Evolutionary conservation across 2,888 invertebrate species (phyloP).

Genomic region (Dicranocentrus wangi): DNA sequence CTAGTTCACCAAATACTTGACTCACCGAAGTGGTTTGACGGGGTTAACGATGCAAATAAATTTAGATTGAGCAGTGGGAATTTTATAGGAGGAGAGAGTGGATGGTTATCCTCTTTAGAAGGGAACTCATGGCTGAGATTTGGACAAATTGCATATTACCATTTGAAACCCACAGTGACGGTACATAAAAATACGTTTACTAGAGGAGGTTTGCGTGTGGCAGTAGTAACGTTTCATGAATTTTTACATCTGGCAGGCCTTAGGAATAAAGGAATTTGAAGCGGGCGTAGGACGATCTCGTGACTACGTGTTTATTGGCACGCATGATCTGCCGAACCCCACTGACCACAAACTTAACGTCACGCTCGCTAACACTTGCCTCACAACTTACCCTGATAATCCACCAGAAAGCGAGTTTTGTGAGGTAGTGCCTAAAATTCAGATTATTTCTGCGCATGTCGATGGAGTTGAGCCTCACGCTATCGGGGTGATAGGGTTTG

Average conservation of each 20-base stretch:
- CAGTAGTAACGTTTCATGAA: no score
- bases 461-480: no score
- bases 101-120: conserved; percentile 62
- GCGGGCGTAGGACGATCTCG: conserved; percentile 57
- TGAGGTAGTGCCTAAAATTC: not conserved
- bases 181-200: conserved; percentile 40
- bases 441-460: no score
- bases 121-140: conserved; percentile 26
- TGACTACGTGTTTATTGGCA: no score
- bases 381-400: no score
- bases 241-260: conserved; percentile 47
- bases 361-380: conserved; percentile 24
- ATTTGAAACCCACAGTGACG: conserved; percentile 54
- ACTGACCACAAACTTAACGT: no score
- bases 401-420: conserved; percentile 4
- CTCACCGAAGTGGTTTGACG: no score
- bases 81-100: conserved; percentile 70
- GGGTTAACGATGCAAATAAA: no score
- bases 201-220: no score
- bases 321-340: no score
- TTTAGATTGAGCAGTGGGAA: conserved; percentile 65
- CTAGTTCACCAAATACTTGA: no score
- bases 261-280: conserved; percentile 70
- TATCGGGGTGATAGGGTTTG: conserved; percentile 68
- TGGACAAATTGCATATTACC: conserved; percentile 41